Evolutionary conservation across 1,140 invertebrate species (phyloP).

Genomic region (Lordiphosa collinella): DNA sequence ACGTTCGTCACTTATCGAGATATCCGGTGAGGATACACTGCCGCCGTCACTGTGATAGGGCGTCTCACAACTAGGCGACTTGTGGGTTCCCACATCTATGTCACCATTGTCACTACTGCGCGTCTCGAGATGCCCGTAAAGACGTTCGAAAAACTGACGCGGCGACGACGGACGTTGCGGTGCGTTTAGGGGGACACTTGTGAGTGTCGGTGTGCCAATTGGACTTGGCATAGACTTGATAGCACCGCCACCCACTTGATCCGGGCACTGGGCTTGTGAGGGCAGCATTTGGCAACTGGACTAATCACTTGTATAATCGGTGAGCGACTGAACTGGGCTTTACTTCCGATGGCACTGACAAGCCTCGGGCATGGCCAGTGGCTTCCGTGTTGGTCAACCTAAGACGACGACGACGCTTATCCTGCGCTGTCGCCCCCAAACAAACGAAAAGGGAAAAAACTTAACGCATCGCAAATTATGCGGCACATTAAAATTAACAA

Average conservation of each 20-base stretch:
- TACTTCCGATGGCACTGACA: slow-evolving; percentile 42
- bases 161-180: slow-evolving; percentile 81
- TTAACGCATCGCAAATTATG: slow-evolving; percentile 28
- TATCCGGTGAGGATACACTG: slow-evolving; percentile 67
- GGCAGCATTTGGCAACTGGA: slow-evolving; percentile 29
- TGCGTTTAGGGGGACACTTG: slow-evolving; percentile 2
- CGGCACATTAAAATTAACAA: slow-evolving; percentile 42
- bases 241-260: slow-evolving; percentile 12
- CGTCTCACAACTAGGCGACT: slow-evolving; percentile 45
- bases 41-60: slow-evolving; percentile 72
- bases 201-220: slow-evolving; percentile 7
- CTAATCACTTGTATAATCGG: slow-evolving; percentile 60
- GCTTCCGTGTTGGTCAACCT: slow-evolving; percentile 43
- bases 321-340: slow-evolving; percentile 48
- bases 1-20: slow-evolving; percentile 72
- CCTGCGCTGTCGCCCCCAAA: slow-evolving; percentile 18
- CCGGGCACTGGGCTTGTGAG: slow-evolving; percentile 24
- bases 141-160: slow-evolving; percentile 81
- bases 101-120: slow-evolving; percentile 55
- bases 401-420: slow-evolving; percentile 28
- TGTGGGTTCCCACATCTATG: slow-evolving; percentile 48
- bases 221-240: slow-evolving; percentile 2
- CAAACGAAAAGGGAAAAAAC: slow-evolving; percentile 16
- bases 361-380: slow-evolving; percentile 11
- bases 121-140: slow-evolving; percentile 81